These are phyloP conservation scores for Cerastis rubricosa DNA, from an alignment of 2,888 invertebrate genomes.

Conservation along the genomic window DNA sequence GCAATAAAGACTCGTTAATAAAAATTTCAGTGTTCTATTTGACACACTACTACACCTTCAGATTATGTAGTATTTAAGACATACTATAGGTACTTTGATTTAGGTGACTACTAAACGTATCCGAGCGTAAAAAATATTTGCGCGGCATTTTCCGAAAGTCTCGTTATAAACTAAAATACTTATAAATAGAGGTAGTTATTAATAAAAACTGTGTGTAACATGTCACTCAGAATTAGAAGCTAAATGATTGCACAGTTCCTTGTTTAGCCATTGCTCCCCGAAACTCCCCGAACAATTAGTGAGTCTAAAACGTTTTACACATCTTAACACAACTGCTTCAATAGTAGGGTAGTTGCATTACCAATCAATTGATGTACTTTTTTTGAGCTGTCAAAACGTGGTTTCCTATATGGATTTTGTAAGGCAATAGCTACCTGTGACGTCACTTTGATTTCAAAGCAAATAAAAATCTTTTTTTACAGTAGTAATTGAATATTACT, in stretches of 20 bases:
- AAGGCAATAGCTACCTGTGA: background rate
- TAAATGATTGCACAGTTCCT: conserved; percentile 51
- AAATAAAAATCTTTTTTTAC: background rate
- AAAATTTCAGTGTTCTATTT: conserved; percentile 16
- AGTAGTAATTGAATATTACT: background rate
- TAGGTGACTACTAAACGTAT: conserved; percentile 66
- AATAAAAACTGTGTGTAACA: conserved; percentile 70
- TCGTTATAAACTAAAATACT: conserved; percentile 65
- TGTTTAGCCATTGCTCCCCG: conserved; percentile 9
- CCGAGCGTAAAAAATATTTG: conserved; percentile 59
- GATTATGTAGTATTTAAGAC: conserved; percentile 37
- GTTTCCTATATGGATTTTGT: background rate
- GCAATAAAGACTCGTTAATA: background rate
- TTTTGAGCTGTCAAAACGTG: background rate
- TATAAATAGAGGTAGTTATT: conserved; percentile 76
- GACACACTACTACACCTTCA: conserved; percentile 39
- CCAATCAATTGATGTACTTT: background rate
- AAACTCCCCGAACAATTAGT: background rate
- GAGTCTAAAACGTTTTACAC: no score
- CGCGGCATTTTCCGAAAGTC: conserved; percentile 19
- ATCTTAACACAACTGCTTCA: no score
- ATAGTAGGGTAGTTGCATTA: background rate
- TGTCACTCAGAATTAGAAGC: conserved; percentile 66
- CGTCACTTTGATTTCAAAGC: background rate
- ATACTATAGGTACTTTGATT: conserved; percentile 64